Evolutionary conservation across 2,797 vertebrate genomes (phyloP).

Genomic region (Percopsis omiscomaycus): DNA sequence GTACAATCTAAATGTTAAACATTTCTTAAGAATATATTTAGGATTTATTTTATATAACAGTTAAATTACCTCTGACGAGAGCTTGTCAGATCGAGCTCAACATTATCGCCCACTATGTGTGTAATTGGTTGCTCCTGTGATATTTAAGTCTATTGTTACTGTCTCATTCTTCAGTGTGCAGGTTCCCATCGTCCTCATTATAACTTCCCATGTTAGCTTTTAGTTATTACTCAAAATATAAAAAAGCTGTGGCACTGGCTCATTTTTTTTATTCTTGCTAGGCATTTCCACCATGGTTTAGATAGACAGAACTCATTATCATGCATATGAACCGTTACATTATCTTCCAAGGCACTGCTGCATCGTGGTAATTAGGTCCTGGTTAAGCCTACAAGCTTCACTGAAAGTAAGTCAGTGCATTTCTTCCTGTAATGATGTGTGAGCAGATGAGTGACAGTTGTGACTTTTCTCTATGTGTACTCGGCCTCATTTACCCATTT

Average conservation of each 20-base stretch:
- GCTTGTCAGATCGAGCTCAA: conserved; percentile 9
- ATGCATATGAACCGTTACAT: conserved; percentile 35
- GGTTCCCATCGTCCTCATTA: not conserved
- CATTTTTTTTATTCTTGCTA: conserved; percentile 34
- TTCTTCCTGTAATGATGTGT: conserved; percentile 38
- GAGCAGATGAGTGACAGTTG: conserved; percentile 26
- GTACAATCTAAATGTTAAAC: not conserved
- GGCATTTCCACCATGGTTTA: not conserved
- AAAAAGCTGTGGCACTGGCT: conserved; percentile 19
- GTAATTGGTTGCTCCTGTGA: conserved; percentile 6
- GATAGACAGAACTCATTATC: conserved; percentile 63
- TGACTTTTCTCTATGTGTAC: conserved; percentile 18
- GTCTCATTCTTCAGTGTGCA: not conserved
- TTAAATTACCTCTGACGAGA: not conserved
- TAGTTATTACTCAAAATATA: not conserved
- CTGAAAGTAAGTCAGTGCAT: conserved; percentile 30
- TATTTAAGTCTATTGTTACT: not conserved
- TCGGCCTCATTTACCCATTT: conserved; percentile 9
- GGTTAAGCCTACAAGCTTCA: conserved; percentile 42
- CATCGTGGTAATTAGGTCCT: conserved; percentile 60
- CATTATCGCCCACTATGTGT: not conserved
- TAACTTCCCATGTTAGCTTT: conserved; percentile 1
- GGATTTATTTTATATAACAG: not conserved
- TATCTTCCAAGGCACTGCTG: conserved; percentile 45
- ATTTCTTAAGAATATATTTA: too few species aligned